Conservation (phyloP, 1,140 invertebrate genomes). For the Pteromalus puparum region DNA sequence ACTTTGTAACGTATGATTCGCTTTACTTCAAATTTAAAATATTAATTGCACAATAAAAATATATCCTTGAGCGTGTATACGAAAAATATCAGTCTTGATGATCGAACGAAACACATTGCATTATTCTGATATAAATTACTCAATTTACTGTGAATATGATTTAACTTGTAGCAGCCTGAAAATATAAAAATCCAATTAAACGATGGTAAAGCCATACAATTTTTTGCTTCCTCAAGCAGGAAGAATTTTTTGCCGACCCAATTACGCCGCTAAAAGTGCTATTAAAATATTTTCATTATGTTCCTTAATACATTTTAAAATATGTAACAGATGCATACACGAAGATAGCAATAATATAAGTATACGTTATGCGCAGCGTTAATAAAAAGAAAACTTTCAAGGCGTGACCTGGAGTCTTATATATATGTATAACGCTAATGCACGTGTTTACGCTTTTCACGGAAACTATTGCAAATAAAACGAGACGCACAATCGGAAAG, state of each 20-base stretch:
- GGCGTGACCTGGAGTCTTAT: background rate
- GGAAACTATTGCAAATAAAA: background rate
- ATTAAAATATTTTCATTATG: background rate
- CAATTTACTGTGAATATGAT: no score
- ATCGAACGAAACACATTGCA: no score
- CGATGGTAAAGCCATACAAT: no score
- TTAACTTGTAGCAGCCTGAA: no score
- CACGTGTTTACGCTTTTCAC: slow-evolving; percentile 1
- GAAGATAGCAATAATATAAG: background rate
- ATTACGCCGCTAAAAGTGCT: no score
- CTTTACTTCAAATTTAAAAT: no score
- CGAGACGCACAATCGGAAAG: background rate
- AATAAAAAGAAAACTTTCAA: background rate
- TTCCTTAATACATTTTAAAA: background rate
- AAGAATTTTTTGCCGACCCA: background rate
- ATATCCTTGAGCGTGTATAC: no score
- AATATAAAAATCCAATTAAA: no score
- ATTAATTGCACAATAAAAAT: no score
- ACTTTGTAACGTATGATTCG: no score
- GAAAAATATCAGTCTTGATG: no score
- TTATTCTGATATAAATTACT: no score
- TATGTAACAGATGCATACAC: background rate
- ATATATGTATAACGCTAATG: background rate
- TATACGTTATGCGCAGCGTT: background rate
- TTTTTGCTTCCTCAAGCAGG: background rate